Conservation (phyloP, 2,888 invertebrate genomes). For the Orchesellides sinensis region DNA sequence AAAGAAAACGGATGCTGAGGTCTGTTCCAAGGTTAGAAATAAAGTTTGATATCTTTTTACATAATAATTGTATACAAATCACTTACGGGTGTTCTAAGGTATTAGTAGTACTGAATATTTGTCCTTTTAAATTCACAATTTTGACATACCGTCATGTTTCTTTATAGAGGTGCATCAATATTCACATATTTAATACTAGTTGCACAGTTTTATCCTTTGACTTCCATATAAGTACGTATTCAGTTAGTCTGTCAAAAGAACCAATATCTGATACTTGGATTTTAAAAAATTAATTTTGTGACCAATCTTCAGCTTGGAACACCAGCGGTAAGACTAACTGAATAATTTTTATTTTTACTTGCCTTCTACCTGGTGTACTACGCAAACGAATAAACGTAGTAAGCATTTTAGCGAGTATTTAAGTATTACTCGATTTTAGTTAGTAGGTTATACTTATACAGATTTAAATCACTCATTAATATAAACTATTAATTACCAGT, state of each 20-base stretch:
- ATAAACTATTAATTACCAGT: too few species aligned
- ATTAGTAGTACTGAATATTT: too few species aligned
- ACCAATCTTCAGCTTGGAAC: constrained; percentile 94
- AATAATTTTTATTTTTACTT: neutral
- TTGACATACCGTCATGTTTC: too few species aligned
- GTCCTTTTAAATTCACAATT: too few species aligned
- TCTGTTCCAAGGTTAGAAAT: constrained; percentile 74
- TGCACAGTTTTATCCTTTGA: constrained; percentile 93
- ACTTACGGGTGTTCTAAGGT: too few species aligned
- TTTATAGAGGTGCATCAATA: too few species aligned
- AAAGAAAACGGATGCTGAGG: constrained; percentile 98
- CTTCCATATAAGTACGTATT: constrained; percentile 94
- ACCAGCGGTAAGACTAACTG: constrained; percentile 86
- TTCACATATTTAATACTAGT: constrained; percentile 81
- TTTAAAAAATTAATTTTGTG: constrained; percentile 90
- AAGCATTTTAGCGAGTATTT: neutral
- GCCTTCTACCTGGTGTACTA: neutral
- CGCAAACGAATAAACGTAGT: neutral
- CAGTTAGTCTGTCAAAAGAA: too few species aligned
- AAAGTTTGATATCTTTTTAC: neutral
- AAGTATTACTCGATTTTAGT: neutral
- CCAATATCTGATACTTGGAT: too few species aligned
- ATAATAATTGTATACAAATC: too few species aligned
- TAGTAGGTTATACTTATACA: neutral
- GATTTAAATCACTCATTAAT: neutral